Conservation (phyloP, 2,113 vertebrate genomes). For the Irena cyanogastra region DNA sequence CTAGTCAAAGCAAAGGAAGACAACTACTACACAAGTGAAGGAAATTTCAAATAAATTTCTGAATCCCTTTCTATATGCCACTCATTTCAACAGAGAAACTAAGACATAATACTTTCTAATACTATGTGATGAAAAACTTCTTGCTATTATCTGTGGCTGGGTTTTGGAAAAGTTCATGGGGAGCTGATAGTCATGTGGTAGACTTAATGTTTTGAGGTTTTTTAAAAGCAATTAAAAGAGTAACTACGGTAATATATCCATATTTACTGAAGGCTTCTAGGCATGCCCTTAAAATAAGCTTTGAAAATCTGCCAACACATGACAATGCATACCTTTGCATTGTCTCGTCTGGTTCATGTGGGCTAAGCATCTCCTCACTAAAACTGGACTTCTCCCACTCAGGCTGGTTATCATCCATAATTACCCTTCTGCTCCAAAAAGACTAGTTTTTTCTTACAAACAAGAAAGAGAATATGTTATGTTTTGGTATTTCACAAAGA, state of each 20-base stretch:
- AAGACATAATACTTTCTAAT: neutral
- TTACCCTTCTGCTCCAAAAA: neutral
- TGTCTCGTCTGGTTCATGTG: neutral
- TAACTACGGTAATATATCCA: neutral
- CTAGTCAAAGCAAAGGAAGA: neutral
- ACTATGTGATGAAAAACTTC: neutral
- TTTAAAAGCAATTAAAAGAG: neutral
- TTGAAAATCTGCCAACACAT: neutral
- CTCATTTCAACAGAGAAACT: neutral
- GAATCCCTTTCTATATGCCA: neutral
- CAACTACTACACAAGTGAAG: neutral
- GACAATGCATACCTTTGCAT: neutral
- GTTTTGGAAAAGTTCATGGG: neutral
- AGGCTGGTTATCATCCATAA: neutral
- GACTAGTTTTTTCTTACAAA: neutral
- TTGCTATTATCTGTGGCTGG: neutral
- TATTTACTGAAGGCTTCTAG: neutral
- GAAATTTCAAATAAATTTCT: neutral
- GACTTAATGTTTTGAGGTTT: neutral
- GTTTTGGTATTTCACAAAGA: neutral
- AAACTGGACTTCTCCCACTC: neutral
- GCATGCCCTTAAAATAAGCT: neutral
- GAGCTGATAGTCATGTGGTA: neutral
- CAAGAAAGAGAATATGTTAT: neutral
- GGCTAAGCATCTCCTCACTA: neutral